Evolutionary conservation across 2,797 vertebrate genomes (phyloP), one percentile per base, ranked within the genome.

Genomic region (Bradypodion ventrale): DNA sequence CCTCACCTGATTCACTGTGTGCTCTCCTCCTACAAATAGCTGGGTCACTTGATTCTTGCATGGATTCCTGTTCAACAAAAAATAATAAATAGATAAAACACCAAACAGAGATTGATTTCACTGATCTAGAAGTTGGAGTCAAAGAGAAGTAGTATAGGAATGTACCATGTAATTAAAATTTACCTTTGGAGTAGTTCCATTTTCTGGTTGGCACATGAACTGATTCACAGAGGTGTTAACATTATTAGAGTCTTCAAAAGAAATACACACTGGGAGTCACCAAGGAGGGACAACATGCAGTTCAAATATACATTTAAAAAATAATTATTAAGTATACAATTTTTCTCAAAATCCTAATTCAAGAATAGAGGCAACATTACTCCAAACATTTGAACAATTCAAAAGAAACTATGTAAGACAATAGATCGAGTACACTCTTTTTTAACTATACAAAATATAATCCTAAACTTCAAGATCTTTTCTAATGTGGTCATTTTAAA

Each of bases 1-100:
- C 83, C 80, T 16, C 95, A 96, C 96, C 96, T 88, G 96, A 94
- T 92, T 96, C 96, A 89, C 94, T 96, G 83, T 92, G 90, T 32
- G 90, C 78, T 90, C 95, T 96, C 85, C 93, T 94, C 85, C 93
- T 92, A 75, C 94, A 95, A 78, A 94, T 88, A 60, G 95, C 76
- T 40, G 95, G 94, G 88, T 95, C 94, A 78, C 87, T 93, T 5
- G 93, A 80, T n/a, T 94, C 95, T 59, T 90, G 91, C 49, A 87
- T 0, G 56, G 90, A 88, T 1, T 94, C 95, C 96, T 97, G 88
- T 49, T 87, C 52, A 89, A 90, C 8, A 90, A 79, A 90, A 37
- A 83, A 87, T 9, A 88, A 2, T 2, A 35, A 78, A 82, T 84
- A 84, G 92, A 87, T 35, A 69, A 29, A 32, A 78, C 37, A 27